These are phyloP conservation scores for Nomada flava DNA, from an alignment of 2,888 invertebrate genomes.

Conservation along the genomic window DNA sequence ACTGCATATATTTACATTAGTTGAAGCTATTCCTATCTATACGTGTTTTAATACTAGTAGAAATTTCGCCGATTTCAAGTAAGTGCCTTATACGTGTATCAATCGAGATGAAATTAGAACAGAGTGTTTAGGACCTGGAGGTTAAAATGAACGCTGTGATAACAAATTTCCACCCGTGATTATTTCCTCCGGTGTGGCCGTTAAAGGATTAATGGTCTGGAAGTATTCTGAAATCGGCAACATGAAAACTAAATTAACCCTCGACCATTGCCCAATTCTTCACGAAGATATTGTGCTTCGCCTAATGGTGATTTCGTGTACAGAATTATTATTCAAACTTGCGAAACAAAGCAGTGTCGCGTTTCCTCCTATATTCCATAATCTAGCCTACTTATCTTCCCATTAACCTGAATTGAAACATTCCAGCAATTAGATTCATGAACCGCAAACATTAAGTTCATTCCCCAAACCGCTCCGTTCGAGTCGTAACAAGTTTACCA, in stretches of 20 bases:
- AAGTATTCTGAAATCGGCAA: constrained; percentile 33
- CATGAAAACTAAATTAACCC: constrained; percentile 44
- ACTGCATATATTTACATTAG: not conserved
- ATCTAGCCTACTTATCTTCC: not conserved
- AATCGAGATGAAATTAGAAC: not conserved
- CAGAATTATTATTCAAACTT: constrained; percentile 6
- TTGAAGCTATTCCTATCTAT: no score
- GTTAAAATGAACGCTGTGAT: not conserved
- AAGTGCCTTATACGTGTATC: not conserved
- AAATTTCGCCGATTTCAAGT: no score
- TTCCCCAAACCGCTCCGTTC: not conserved
- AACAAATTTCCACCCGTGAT: constrained; percentile 36
- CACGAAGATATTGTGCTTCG: constrained; percentile 16
- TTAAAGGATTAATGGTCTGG: constrained; percentile 45
- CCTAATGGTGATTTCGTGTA: constrained; percentile 44
- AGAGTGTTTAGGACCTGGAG: not conserved
- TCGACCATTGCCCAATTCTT: constrained; percentile 1
- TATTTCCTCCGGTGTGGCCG: constrained; percentile 20
- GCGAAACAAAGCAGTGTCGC: not conserved
- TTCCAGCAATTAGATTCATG: not conserved
- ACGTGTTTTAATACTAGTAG: no score
- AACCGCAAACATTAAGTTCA: not conserved
- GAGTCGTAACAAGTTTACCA: not conserved
- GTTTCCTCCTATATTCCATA: not conserved
- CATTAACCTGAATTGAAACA: not conserved